Percentiles rank a stretch among this genome's conserved stretches.
Conservation (phyloP, 2,113 vertebrate genomes). For the Sinocyclocheilus anshuiensis region DNA sequence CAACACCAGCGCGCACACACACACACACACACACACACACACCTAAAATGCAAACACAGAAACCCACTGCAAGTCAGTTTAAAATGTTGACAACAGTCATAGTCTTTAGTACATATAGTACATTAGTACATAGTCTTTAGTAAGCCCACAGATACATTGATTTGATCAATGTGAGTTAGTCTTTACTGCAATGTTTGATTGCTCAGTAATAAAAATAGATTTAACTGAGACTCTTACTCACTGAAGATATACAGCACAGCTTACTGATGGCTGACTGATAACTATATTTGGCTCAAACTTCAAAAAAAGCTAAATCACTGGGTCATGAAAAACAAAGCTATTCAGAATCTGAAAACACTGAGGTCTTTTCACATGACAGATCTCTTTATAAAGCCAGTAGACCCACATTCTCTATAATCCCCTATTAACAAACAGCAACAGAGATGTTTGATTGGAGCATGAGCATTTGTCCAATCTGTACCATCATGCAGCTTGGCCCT, state of each 20-base stretch:
- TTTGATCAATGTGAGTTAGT: background rate
- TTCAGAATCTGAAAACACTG: background rate
- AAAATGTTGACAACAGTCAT: background rate
- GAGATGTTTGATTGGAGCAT: background rate
- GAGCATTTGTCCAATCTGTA: constrained; percentile 18
- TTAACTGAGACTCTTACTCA: too few species aligned
- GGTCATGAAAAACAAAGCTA: constrained; percentile 14
- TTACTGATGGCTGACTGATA: constrained; percentile 2
- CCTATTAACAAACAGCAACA: constrained; percentile 23
- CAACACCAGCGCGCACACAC: background rate
- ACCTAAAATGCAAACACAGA: background rate
- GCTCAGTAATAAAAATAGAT: too few species aligned
- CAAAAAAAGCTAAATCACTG: background rate
- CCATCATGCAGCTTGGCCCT: background rate
- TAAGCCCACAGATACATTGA: background rate
- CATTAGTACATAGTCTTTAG: background rate
- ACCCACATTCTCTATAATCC: background rate
- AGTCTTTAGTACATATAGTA: background rate
- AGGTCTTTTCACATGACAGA: background rate
- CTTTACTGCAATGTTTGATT: background rate
- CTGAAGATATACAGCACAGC: background rate
- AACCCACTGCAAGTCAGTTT: background rate
- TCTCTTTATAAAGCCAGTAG: background rate
- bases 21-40: background rate
- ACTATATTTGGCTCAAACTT: background rate